Conservation (phyloP, 1,140 invertebrate genomes). For the Drosophila kikkawai region DNA sequence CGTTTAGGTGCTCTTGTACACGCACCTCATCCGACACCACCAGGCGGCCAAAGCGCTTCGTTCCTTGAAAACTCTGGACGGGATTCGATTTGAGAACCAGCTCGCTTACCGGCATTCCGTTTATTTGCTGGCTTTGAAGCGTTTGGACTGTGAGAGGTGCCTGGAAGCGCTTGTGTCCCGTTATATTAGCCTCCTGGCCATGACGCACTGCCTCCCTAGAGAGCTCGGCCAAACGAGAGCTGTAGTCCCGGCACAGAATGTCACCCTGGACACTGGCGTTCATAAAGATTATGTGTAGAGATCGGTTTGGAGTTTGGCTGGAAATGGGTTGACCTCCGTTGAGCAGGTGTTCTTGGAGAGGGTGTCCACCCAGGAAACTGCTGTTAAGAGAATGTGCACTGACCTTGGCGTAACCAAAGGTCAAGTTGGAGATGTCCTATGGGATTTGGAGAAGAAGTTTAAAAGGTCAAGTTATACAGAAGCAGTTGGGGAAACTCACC, state of each 20-base stretch:
- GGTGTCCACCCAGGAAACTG: conserved; percentile 54
- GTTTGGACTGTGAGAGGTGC: conserved; percentile 41
- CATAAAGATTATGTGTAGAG: conserved; percentile 67
- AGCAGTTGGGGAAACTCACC: conserved; percentile 20
- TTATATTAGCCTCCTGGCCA: conserved; percentile 57
- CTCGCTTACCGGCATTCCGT: conserved; percentile 39
- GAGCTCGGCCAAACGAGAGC: conserved; percentile 49
- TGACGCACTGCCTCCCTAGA: conserved; percentile 57
- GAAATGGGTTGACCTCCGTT: neutral
- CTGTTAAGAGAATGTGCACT: conserved; percentile 38
- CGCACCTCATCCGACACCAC: conserved; percentile 31
- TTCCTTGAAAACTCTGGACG: conserved; percentile 23
- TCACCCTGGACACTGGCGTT: conserved; percentile 55
- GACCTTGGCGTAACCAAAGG: conserved; percentile 62
- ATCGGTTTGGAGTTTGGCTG: neutral
- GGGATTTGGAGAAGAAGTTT: neutral
- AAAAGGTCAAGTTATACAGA: too few relatives aligned
- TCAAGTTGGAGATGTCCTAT: conserved; percentile 40
- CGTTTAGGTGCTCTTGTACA: conserved; percentile 25
- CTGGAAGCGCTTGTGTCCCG: conserved; percentile 60
- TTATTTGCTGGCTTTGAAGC: conserved; percentile 35
- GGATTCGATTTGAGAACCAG: conserved; percentile 46
- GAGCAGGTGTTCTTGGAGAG: conserved; percentile 55
- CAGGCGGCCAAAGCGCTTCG: conserved; percentile 40
- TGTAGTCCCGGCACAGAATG: conserved; percentile 52